These are phyloP conservation scores for Schizothorax lantsangensis DNA, from an alignment of 2,797 vertebrate species.

Conservation along the genomic window DNA sequence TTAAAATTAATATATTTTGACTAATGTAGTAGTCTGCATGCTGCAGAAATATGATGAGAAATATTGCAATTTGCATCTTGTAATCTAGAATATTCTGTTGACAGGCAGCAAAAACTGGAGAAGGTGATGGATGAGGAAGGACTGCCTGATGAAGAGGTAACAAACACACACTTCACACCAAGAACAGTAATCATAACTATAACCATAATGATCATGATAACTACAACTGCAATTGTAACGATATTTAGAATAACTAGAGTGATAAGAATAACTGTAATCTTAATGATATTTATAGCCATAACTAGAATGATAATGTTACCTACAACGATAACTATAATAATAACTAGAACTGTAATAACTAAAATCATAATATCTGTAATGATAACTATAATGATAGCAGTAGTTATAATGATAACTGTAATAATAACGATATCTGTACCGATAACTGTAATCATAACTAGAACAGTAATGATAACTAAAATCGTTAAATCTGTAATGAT, in stretches of 20 bases:
- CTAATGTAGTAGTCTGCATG: neutral
- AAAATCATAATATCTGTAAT: neutral
- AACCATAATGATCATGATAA: neutral
- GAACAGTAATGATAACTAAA: no score
- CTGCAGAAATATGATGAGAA: neutral
- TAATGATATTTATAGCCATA: neutral
- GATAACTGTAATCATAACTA: neutral
- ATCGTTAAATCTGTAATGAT: no score
- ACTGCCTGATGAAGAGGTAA: slow-evolving; percentile 88
- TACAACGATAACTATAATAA: neutral
- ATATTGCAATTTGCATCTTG: neutral
- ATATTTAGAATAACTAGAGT: neutral
- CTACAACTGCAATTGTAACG: neutral
- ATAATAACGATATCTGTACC: neutral
- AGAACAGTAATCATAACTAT: neutral
- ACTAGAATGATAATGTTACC: neutral
- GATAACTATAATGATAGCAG: neutral
- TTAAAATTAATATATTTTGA: neutral
- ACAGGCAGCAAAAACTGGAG: slow-evolving; percentile 88
- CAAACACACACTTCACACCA: neutral
- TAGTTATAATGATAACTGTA: neutral
- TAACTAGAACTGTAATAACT: neutral
- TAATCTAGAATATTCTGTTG: slow-evolving; percentile 43
- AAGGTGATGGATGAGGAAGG: slow-evolving; percentile 92
- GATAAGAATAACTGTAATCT: neutral